A percentile compares a stretch with the other conserved stretches of the same genome.
phyloP scores from a whole-genome alignment of 2,888 invertebrate species.

The Trichopoda pennipes region DNA sequence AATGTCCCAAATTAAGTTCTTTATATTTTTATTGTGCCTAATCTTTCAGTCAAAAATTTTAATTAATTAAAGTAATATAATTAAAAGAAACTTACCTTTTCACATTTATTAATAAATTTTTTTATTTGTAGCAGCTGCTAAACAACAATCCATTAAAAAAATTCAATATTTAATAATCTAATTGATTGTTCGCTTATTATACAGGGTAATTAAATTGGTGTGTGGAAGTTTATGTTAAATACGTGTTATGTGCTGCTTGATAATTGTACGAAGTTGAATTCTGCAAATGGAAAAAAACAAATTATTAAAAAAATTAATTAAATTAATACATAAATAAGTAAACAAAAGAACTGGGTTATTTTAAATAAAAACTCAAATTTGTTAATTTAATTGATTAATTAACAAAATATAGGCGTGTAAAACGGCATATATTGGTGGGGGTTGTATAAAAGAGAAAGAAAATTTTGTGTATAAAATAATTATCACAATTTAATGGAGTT shows the following conservation, averaged over 20 bases:
- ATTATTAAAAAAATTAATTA: conserved; percentile 36
- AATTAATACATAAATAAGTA: conserved; percentile 43
- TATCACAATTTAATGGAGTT: too few relatives aligned
- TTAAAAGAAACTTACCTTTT: conserved; percentile 37
- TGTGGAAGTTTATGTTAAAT: conserved; percentile 27
- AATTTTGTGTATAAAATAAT: too few relatives aligned
- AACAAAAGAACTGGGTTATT: neutral
- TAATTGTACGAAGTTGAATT: conserved; percentile 16
- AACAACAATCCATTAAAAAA: conserved; percentile 3
- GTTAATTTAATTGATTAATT: neutral
- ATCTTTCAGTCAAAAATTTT: neutral
- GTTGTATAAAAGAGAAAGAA: too few relatives aligned
- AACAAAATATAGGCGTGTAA: neutral
- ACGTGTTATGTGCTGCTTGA: neutral
- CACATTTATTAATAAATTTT: conserved; percentile 1
- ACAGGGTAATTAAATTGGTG: conserved; percentile 37
- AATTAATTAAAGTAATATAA: neutral
- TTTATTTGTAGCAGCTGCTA: neutral
- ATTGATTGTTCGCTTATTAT: conserved; percentile 36
- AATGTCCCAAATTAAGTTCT: too few relatives aligned
- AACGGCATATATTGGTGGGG: too few relatives aligned
- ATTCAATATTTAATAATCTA: conserved; percentile 45
- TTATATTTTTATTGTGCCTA: too few relatives aligned
- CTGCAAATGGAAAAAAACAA: conserved; percentile 5
- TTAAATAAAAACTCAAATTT: neutral